A percentile compares a stretch with the other conserved stretches of the same genome.
These are phyloP conservation scores for Galleria mellonella DNA, from an alignment of 1,140 invertebrate species.

Conservation along the genomic window DNA sequence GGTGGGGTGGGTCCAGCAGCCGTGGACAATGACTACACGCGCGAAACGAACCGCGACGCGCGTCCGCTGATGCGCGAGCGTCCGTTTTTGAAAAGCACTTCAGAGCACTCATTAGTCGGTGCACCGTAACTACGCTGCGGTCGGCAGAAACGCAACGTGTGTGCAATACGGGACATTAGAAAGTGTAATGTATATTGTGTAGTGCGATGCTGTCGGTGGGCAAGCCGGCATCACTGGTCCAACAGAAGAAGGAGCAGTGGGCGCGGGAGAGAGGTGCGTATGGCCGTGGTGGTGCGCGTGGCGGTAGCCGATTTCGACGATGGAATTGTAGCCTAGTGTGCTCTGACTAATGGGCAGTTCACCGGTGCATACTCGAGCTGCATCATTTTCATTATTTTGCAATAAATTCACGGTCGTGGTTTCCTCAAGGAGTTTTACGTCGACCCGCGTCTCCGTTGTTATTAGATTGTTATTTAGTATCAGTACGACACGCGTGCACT, in stretches of 20 bases:
- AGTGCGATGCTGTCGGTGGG: slow-evolving; percentile 67
- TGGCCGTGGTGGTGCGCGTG: slow-evolving; percentile 7
- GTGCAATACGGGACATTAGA: slow-evolving; percentile 62
- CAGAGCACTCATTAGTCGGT: slow-evolving; percentile 54
- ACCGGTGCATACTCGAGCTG: slow-evolving; percentile 15
- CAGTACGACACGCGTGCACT: slow-evolving; percentile 14
- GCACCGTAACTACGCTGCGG: slow-evolving; percentile 57
- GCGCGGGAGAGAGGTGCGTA: slow-evolving; percentile 82
- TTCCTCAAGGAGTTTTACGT: slow-evolving; percentile 21
- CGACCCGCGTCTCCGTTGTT: slow-evolving; percentile 12
- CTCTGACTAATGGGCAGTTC: too few relatives aligned
- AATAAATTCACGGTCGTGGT: slow-evolving; percentile 36
- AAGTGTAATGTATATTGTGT: slow-evolving; percentile 58
- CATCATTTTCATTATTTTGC: slow-evolving; percentile 24
- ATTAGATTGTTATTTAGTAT: slow-evolving; percentile 10
- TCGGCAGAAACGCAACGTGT: slow-evolving; percentile 43
- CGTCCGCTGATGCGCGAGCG: slow-evolving; percentile 54
- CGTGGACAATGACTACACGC: slow-evolving; percentile 55
- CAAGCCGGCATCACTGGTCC: slow-evolving; percentile 77
- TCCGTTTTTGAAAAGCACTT: slow-evolving; percentile 57
- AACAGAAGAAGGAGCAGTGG: slow-evolving; percentile 86
- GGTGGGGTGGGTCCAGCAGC: slow-evolving; percentile 22
- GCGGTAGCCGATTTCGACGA: neutral
- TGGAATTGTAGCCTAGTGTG: too few relatives aligned
- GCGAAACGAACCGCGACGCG: slow-evolving; percentile 56